phyloP scores from a whole-genome alignment of 2,888 invertebrate genomes.

The Hydropsyche betteni region DNA sequence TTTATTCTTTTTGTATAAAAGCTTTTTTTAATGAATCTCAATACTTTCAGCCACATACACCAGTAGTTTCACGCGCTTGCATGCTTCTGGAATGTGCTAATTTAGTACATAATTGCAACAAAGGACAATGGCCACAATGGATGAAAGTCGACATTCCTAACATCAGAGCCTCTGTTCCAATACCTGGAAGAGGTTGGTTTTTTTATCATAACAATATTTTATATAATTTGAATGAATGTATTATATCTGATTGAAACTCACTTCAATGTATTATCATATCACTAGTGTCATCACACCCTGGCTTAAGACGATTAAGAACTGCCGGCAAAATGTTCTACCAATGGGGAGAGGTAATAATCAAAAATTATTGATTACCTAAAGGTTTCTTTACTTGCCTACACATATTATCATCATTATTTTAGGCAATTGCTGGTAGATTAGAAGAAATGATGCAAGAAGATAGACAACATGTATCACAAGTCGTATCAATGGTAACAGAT shows the following conservation, averaged over 20 bases:
- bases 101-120: constrained; percentile 97
- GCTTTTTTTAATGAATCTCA: constrained; percentile 21
- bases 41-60: constrained; percentile 83
- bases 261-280: neutral
- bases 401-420: constrained; percentile 13
- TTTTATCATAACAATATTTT: neutral
- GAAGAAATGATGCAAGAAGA: constrained; percentile 91
- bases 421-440: constrained; percentile 84
- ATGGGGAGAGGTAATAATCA: constrained; percentile 83
- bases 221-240: neutral
- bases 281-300: constrained; percentile 62
- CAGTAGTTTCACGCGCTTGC: constrained; percentile 91
- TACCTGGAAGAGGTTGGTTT: constrained; percentile 50
- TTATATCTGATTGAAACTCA: neutral
- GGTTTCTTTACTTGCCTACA: neutral
- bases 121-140: constrained; percentile 99
- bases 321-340: constrained; percentile 98
- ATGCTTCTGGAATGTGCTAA: constrained; percentile 94
- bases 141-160: constrained; percentile 77
- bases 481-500: constrained; percentile 74
- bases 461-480: constrained; percentile 73
- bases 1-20: constrained; percentile 41
- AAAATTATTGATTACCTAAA: neutral
- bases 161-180: constrained; percentile 76
- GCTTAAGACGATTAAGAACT: constrained; percentile 68